Conservation (phyloP, 2,797 vertebrate genomes). For the Anguilla marmorata region DNA sequence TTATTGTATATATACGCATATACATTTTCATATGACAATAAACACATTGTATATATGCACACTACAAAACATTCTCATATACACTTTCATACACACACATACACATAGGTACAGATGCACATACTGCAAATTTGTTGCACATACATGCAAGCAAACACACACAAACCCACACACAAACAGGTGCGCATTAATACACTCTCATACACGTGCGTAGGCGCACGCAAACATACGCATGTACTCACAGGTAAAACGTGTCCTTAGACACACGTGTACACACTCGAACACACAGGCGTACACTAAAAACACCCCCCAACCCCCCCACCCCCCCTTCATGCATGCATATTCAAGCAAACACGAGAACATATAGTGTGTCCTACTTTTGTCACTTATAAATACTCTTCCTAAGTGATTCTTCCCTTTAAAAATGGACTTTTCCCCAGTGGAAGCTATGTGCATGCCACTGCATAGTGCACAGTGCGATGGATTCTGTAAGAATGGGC, state of each 20-base stretch:
- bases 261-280: constrained; percentile 1
- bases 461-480: neutral
- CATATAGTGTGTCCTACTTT: neutral
- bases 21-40: too few species aligned
- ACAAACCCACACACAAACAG: neutral
- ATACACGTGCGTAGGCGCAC: too few species aligned
- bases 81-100: too few species aligned
- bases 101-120: neutral
- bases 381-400: constrained; percentile 14
- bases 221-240: constrained; percentile 7
- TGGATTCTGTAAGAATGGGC: neutral
- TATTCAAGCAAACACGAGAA: constrained; percentile 18
- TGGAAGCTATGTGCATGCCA: neutral
- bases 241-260: neutral
- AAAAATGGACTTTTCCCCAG: neutral
- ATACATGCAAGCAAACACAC: neutral
- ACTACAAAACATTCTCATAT: too few species aligned
- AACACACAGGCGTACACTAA: neutral
- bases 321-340: constrained; percentile 40
- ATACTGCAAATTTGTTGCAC: neutral
- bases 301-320: neutral
- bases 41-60: too few species aligned
- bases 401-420: neutral
- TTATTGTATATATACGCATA: too few species aligned
- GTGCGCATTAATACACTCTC: neutral